Evolutionary conservation across 1,140 invertebrate species (phyloP).

Genomic region (Drosophila takahashii): DNA sequence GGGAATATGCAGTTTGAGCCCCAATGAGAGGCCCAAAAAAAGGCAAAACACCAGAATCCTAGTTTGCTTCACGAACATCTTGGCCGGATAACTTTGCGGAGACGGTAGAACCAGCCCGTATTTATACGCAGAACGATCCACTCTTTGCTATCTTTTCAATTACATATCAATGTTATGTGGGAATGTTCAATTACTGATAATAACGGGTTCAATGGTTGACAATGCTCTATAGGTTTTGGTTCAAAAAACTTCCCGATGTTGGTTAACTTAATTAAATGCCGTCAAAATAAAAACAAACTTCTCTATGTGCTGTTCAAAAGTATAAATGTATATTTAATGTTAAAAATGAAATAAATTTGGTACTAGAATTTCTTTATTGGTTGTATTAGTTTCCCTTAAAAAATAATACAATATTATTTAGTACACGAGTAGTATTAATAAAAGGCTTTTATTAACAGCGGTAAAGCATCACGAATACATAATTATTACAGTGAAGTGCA

Average conservation of each 20-base stretch:
- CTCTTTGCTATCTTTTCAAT: conserved; percentile 27
- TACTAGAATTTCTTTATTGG: no score
- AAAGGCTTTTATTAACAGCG: not conserved
- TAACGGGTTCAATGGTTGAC: not conserved
- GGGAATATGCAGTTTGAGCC: conserved; percentile 7
- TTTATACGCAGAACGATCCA: conserved; percentile 5
- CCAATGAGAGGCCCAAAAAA: conserved; percentile 5
- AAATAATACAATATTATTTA: no score
- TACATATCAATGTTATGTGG: not conserved
- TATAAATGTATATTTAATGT: not conserved
- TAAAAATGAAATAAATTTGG: no score
- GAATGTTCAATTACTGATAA: conserved; percentile 1
- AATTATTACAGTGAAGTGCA: not conserved
- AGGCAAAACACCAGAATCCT: conserved; percentile 11
- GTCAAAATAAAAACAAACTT: not conserved
- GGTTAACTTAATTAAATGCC: no score
- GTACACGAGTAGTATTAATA: no score
- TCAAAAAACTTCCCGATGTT: not conserved
- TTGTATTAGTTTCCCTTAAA: no score
- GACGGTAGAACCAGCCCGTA: not conserved
- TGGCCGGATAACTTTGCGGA: not conserved
- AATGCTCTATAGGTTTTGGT: not conserved
- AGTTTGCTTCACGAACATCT: conserved; percentile 18
- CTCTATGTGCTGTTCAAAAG: not conserved
- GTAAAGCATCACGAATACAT: no score